phyloP scores from a whole-genome alignment of 2,797 vertebrate species.

The Halcyon leucocephala region DNA sequence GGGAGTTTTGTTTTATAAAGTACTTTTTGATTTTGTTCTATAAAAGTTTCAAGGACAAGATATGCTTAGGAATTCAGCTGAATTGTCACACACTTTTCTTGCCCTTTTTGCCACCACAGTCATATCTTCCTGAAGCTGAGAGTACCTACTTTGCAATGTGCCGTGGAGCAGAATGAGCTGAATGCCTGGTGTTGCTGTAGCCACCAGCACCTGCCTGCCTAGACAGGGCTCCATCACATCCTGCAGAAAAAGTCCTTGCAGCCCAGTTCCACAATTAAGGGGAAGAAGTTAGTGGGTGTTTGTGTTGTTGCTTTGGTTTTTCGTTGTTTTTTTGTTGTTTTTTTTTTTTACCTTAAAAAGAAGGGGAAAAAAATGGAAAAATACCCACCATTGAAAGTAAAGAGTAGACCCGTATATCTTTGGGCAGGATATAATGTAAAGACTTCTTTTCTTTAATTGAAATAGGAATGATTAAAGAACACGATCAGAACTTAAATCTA shows the following conservation, averaged over 20 bases:
- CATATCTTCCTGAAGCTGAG: background rate
- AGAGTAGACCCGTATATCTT: background rate
- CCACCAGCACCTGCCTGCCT: background rate
- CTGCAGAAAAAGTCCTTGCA: background rate
- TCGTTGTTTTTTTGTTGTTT: no score
- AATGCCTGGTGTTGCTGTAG: background rate
- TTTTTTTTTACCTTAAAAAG: fast-evolving
- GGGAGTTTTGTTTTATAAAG: background rate
- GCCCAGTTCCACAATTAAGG: background rate
- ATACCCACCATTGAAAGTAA: background rate
- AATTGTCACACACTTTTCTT: background rate
- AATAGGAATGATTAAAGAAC: background rate
- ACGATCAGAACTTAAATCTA: background rate
- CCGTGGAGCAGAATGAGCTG: background rate
- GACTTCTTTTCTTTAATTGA: background rate
- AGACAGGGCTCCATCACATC: background rate
- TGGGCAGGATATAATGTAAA: background rate
- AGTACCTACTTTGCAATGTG: background rate
- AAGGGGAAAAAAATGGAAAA: background rate
- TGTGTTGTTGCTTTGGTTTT: background rate
- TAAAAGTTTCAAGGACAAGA: background rate
- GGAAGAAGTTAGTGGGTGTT: background rate
- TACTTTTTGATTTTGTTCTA: background rate
- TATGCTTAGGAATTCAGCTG: background rate
- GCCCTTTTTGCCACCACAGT: background rate